These are phyloP conservation scores for Arctocebus calabarensis DNA, from an alignment of 2,797 vertebrate species.

Conservation along the genomic window DNA sequence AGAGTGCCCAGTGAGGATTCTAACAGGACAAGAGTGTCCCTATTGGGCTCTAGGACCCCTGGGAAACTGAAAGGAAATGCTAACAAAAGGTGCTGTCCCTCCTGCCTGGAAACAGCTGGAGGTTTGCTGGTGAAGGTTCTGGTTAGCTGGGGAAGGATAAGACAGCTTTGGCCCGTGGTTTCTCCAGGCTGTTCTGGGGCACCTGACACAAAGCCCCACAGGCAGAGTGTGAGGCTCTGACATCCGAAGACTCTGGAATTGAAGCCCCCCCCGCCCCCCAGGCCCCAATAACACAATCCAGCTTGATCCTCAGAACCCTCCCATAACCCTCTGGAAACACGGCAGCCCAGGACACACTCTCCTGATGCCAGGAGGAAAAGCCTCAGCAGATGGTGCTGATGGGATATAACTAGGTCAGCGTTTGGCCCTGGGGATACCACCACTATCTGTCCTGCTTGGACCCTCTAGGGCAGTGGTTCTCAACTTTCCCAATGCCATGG, in stretches of 20 bases:
- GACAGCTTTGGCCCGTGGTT: not conserved
- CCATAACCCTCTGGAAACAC: rapidly evolving
- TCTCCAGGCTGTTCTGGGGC: not conserved
- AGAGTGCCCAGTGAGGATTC: rapidly evolving
- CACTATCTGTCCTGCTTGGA: not conserved
- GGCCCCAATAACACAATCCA: not conserved
- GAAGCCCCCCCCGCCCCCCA: rapidly evolving
- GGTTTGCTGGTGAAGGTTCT: not conserved
- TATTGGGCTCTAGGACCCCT: not conserved
- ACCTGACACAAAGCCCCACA: not conserved
- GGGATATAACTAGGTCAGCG: rapidly evolving
- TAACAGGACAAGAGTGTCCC: not conserved
- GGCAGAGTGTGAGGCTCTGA: not conserved
- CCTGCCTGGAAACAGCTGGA: rapidly evolving
- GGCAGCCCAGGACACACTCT: not conserved
- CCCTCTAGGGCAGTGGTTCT: no score
- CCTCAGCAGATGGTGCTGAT: not conserved
- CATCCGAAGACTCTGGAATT: not conserved
- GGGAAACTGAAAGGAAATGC: rapidly evolving
- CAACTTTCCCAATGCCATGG: no score
- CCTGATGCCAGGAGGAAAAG: not conserved
- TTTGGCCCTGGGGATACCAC: not conserved
- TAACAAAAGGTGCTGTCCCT: rapidly evolving
- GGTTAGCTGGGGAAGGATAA: not conserved
- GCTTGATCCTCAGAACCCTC: not conserved